A percentile compares a stretch with the other conserved stretches of the same genome.
phyloP scores from a whole-genome alignment of 2,888 invertebrate species.

The Apodemia duryi region DNA sequence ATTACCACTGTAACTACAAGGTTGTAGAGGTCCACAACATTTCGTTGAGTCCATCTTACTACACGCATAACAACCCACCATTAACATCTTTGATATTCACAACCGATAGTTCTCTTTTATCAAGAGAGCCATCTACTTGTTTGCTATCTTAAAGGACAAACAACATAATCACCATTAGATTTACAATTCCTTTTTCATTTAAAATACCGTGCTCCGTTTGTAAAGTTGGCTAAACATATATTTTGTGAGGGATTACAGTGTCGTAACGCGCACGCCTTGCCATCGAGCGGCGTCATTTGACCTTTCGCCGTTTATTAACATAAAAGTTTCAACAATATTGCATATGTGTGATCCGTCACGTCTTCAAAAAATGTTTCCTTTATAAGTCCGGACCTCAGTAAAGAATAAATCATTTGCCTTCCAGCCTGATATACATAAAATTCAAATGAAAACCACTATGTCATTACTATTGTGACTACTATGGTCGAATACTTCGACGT shows the following conservation, averaged over 20 bases:
- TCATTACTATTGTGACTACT: too few species aligned
- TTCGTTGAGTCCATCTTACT: too few species aligned
- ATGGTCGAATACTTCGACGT: too few species aligned
- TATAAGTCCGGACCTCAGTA: neutral
- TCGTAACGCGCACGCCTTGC: conserved; percentile 1
- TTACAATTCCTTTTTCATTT: neutral
- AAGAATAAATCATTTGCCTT: neutral
- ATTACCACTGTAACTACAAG: too few species aligned
- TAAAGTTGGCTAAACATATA: neutral
- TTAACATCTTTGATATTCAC: too few species aligned
- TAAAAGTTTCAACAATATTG: conserved; percentile 1
- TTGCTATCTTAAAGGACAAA: too few species aligned
- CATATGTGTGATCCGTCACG: conserved; percentile 5
- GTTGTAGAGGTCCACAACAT: too few species aligned
- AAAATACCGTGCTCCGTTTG: neutral
- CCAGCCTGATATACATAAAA: neutral
- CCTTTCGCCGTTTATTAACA: conserved; percentile 2
- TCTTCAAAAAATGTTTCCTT: neutral
- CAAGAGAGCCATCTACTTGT: too few species aligned
- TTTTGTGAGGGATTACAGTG: neutral
- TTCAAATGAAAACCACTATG: neutral
- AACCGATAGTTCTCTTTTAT: too few species aligned
- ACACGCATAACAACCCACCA: too few species aligned
- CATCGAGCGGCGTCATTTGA: neutral
- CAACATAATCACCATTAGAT: too few species aligned